Base-by-base conservation (phyloP, 30 jellyfish, hydroid and myxozoan genomes). In the Hydra vulgaris region DNA sequence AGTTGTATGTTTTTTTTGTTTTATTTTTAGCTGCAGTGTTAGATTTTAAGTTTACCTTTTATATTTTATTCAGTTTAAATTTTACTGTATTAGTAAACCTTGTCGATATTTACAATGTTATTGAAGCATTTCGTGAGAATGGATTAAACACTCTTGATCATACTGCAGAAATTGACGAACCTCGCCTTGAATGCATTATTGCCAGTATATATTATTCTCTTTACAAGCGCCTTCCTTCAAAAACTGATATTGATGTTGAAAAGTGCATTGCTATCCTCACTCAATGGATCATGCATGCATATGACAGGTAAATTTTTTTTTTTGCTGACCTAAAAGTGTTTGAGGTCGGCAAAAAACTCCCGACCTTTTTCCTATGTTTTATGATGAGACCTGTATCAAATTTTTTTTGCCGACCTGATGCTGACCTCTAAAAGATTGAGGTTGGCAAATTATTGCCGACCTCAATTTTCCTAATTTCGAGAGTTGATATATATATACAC, bases 251-350 rank as follows among this genome's bases (percentile, higher is more conserved):
- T 17, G 98, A 83, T 81, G 85, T 92, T 25, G 98, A 92, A 54
- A 61, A 73, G n/a, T 83, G 85, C 79, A 92, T 92, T 56, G 88
- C 81, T 15, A 83, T 93, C 23, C 88, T 92, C 25, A 92, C 98
- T 0, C 96, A 92, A 56, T 92, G 98, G 98, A 83, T 92, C 16
- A 83, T 92, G 96, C 98, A 87, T 81, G 95, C 92, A 1, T 92
- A 86, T 81, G 98, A 87, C 26, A 84, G 86, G 98, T 92, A 25
- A 22, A 85, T 25, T n/a, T 40, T 21, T 56, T 69, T 12, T n/a
- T n/a, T 20, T 18, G 15, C 19, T 61, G 72, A n/a, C n/a, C n/a
- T n/a, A 8, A 75, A 21, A 21, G 15, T 53, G 16, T 7, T n/a
- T 4, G 21, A 73, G 18, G 18, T n/a, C n/a, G n/a, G n/a, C n/a